Percentiles rank a stretch among this genome's conserved stretches.
Conservation (phyloP, 2,113 vertebrate genomes). For the Mus spicilegus region DNA sequence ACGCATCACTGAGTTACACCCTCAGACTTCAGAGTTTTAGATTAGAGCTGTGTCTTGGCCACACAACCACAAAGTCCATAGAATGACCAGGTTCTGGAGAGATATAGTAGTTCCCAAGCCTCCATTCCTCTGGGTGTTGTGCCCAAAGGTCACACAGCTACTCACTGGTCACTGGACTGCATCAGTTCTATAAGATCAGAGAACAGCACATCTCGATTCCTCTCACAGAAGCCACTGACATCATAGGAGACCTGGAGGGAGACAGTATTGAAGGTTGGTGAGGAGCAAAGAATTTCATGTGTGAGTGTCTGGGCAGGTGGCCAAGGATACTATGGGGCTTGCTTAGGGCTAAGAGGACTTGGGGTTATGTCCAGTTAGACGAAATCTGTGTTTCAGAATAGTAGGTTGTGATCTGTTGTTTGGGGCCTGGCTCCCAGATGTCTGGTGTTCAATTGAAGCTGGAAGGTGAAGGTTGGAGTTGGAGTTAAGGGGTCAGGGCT, state of each 20-base stretch:
- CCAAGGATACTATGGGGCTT: not conserved
- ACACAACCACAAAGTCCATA: not conserved
- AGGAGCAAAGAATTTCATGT: not conserved
- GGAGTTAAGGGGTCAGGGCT: not conserved
- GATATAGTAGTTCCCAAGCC: not conserved
- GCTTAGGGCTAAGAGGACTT: too few relatives aligned
- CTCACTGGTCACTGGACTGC: conserved; percentile 97
- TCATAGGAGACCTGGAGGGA: conserved; percentile 94
- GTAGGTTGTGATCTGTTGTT: not conserved
- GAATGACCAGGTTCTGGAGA: not conserved
- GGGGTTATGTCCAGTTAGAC: not conserved
- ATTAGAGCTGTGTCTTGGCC: not conserved
- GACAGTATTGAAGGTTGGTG: not conserved
- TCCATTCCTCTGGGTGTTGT: not conserved
- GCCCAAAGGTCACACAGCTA: not conserved
- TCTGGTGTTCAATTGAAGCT: not conserved
- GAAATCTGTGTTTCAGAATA: not conserved
- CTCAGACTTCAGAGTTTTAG: not conserved
- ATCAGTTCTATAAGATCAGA: conserved; percentile 97
- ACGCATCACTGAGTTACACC: not conserved
- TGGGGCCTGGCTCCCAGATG: not conserved
- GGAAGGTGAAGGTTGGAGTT: not conserved
- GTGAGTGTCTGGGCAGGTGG: too few relatives aligned
- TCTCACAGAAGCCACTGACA: conserved; percentile 94
- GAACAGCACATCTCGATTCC: conserved; percentile 97